phyloP scores from a whole-genome alignment of 2,888 invertebrate genomes.

The Ormyrus rosae region DNA sequence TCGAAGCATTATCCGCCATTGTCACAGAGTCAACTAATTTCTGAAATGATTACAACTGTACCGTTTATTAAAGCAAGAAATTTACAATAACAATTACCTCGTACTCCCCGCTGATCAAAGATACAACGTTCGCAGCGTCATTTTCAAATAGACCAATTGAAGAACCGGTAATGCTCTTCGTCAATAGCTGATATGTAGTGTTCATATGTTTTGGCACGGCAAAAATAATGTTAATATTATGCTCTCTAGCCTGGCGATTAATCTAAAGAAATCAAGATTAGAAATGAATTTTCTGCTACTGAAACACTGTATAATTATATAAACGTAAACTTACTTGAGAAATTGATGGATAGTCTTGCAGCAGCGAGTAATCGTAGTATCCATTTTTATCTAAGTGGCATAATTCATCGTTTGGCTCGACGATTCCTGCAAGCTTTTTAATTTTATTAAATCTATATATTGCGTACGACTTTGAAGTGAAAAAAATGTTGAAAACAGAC shows the following conservation, averaged over 20 bases:
- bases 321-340: conserved; percentile 75
- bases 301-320: too few relatives aligned
- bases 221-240: conserved; percentile 87
- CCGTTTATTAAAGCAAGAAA: neutral
- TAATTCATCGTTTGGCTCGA: conserved; percentile 83
- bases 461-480: too few relatives aligned
- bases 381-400: conserved; percentile 80
- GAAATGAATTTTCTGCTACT: neutral
- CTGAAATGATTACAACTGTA: conserved; percentile 64
- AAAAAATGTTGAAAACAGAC: too few relatives aligned
- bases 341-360: conserved; percentile 88
- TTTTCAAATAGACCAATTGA: conserved; percentile 80
- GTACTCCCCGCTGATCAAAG: conserved; percentile 84
- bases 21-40: conserved; percentile 76
- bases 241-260: conserved; percentile 80
- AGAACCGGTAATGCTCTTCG: conserved; percentile 81
- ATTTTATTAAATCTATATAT: conserved; percentile 10
- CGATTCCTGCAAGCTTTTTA: conserved; percentile 80
- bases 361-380: conserved; percentile 78
- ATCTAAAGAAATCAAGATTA: conserved; percentile 74
- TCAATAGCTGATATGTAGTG: conserved; percentile 62
- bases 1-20: conserved; percentile 74
- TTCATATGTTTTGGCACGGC: conserved; percentile 78
- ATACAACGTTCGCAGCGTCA: conserved; percentile 82
- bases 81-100: conserved; percentile 74